Conservation (phyloP, 2,113 vertebrate genomes). For the Clinocottus analis region DNA sequence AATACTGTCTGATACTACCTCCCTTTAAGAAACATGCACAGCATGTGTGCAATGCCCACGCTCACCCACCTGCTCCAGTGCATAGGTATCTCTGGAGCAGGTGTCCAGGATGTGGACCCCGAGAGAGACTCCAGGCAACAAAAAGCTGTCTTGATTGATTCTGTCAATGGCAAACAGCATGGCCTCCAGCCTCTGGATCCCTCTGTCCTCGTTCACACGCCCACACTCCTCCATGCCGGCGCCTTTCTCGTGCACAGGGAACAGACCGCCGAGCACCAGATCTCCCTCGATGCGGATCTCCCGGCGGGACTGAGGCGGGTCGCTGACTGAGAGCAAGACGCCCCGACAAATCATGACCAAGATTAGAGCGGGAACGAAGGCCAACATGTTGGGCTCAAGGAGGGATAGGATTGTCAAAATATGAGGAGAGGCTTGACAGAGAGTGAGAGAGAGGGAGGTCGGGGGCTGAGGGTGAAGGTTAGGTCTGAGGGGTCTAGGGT, state of each 20-base stretch:
- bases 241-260: constrained; percentile 98
- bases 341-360: constrained; percentile 90
- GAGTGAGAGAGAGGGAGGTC: constrained; percentile 62
- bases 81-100: constrained; percentile 96
- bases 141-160: constrained; percentile 90
- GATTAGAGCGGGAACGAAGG: constrained; percentile 84
- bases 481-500: constrained; percentile 58
- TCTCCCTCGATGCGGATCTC: constrained; percentile 99
- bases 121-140: constrained; percentile 93
- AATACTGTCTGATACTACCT: background rate
- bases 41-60: background rate
- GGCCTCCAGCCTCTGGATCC: constrained; percentile 96
- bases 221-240: constrained; percentile 95
- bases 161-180: constrained; percentile 98
- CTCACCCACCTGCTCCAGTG: constrained; percentile 89
- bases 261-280: constrained; percentile 95
- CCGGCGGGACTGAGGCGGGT: constrained; percentile 89
- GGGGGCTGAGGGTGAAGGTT: constrained; percentile 54
- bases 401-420: constrained; percentile 66
- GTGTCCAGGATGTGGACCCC: constrained; percentile 99
- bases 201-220: constrained; percentile 94
- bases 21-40: background rate
- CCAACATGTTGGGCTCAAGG: constrained; percentile 86
- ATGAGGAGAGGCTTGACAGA: constrained; percentile 60
- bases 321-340: constrained; percentile 88